phyloP scores from a whole-genome alignment of 1,140 invertebrate species.

The Ostrea edulis region DNA sequence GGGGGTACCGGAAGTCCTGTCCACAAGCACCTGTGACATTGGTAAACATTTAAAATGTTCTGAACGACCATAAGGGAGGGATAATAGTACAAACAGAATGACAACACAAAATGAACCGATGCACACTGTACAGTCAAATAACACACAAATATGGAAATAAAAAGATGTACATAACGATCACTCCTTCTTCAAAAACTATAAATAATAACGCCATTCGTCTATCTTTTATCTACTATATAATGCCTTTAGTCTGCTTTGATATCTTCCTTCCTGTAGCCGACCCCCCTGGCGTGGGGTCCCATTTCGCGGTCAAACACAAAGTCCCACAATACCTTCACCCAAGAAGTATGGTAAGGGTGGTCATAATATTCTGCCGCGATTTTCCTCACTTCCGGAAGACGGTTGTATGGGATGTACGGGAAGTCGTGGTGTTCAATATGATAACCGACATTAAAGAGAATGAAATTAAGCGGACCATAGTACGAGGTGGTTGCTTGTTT shows the following conservation, averaged over 20 bases:
- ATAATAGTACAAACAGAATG: too few species aligned
- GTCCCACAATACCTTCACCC: constrained; percentile 84
- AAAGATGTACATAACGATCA: neutral
- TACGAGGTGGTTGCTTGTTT: constrained; percentile 99
- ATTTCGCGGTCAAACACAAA: constrained; percentile 75
- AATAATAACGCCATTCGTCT: neutral
- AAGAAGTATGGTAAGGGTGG: constrained; percentile 94
- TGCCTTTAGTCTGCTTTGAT: neutral
- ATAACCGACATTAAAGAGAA: constrained; percentile 97
- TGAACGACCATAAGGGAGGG: too few species aligned
- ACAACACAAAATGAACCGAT: neutral
- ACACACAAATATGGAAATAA: neutral
- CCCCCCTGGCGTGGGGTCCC: constrained; percentile 71
- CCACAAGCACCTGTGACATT: too few species aligned
- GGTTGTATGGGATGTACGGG: constrained; percentile 76
- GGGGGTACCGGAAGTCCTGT: too few species aligned
- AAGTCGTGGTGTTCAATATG: constrained; percentile 81
- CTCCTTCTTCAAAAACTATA: neutral
- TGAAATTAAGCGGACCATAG: constrained; percentile 96
- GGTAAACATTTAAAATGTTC: too few species aligned
- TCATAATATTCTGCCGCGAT: constrained; percentile 98
- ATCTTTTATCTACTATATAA: neutral
- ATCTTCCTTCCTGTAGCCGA: constrained; percentile 56
- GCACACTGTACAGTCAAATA: neutral
- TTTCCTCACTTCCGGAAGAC: constrained; percentile 82